Evolutionary conservation across 1,140 invertebrate genomes (phyloP), one percentile per base, ranked within the genome.

Genomic region (Sinonovacula constricta): DNA sequence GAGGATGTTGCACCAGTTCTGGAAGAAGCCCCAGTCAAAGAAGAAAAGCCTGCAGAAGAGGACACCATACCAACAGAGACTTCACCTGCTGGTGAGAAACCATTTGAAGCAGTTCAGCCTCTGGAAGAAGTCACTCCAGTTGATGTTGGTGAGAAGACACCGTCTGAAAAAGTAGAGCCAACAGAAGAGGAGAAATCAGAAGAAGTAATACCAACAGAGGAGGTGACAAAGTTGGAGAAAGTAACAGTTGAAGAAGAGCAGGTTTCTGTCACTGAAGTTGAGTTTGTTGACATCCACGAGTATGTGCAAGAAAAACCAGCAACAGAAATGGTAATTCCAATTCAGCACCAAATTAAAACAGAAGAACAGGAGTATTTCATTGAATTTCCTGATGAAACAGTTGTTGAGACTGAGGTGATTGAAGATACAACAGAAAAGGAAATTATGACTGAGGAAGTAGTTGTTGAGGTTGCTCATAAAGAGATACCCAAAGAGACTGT

Each of bases 331-430:
- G 57, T 57, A 33, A 56, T 79, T 45, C 70, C 70, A 30, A 74
- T 74, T 49, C 33, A 60, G 36, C 59, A 63, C 31, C 59, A 33
- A 30, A 60, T 74, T 53, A 30, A n/a, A 22, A 74, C 54, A 28
- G 34, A 63, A 51, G 70, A 74, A 30, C 70, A 74, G 30, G 70
- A 74, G 39, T 74, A 74, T 31, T 62, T 74, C 49, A 74, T 74
- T 53, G 59, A 74, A 54, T 74, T 63, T 63, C 70, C 70, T 26
- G 30, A 45, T 45, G 39, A 45, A 45, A 45, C 39, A 45, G 39
- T 45, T 45, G 18, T 45, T 45, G 39, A 45, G 3, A 60, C 22
- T 30, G 14, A n/a, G 60, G 18, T 3, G 2, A 24, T 24, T 18
- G 26, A 60, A 72, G 57, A 65, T 54, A 39, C 30, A 33, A 26